Evolutionary conservation across 2,888 invertebrate genomes (phyloP).

Genomic region (Molanna angustata): DNA sequence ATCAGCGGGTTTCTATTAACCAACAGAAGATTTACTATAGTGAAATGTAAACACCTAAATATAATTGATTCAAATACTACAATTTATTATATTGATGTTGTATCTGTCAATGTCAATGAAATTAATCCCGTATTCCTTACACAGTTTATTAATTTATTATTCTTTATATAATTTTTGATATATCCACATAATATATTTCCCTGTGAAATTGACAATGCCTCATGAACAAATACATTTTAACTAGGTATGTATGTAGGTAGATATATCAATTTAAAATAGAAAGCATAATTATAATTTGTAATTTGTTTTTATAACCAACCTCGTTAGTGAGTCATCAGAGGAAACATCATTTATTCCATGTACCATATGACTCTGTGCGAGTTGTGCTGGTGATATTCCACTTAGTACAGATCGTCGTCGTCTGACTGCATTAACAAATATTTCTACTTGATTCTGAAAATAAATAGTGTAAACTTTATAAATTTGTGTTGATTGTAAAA

Average conservation of each 20-base stretch:
- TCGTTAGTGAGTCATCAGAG: slow-evolving; percentile 13
- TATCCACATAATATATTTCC: background rate
- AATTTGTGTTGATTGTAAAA: background rate
- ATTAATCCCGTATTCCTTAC: no score
- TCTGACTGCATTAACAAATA: background rate
- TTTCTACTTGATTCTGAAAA: slow-evolving; percentile 16
- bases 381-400: slow-evolving; percentile 4
- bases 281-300: background rate
- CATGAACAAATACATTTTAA: background rate
- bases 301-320: slow-evolving; percentile 5
- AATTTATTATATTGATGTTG: no score
- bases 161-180: no score
- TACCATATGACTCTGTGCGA: slow-evolving; percentile 17
- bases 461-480: slow-evolving; percentile 1
- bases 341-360: slow-evolving; percentile 17
- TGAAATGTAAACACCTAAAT: no score
- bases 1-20: no score
- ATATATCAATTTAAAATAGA: no score
- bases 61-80: no score
- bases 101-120: no score
- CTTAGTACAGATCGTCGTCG: slow-evolving; percentile 5
- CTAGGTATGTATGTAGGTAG: no score
- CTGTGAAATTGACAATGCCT: background rate
- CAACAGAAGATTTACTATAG: no score
- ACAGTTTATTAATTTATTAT: no score